These are phyloP conservation scores for Seladonia tumulorum DNA, from an alignment of 2,888 invertebrate genomes.

Conservation along the genomic window DNA sequence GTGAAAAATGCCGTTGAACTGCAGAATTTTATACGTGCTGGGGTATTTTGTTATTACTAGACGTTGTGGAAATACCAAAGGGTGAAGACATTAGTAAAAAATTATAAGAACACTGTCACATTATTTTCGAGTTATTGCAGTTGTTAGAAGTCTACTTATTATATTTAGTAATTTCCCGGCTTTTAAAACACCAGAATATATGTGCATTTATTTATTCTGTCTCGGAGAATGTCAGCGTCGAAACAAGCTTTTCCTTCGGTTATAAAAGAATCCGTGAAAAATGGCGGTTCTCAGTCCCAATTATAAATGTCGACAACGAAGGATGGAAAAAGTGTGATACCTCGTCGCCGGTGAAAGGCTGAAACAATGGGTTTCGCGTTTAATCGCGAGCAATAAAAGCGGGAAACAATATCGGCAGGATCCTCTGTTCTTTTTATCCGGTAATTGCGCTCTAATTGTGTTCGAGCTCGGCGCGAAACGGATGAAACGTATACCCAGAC, in stretches of 20 bases:
- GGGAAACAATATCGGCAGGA: conserved; percentile 37
- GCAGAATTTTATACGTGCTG: too few species aligned
- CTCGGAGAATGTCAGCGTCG: too few species aligned
- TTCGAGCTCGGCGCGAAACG: conserved; percentile 22
- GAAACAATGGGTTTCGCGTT: background rate
- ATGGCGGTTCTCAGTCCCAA: background rate
- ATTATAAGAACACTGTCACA: too few species aligned
- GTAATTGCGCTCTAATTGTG: conserved; percentile 49
- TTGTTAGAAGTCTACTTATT: too few species aligned
- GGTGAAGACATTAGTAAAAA: too few species aligned
- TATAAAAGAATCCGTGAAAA: background rate
- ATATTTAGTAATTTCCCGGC: too few species aligned
- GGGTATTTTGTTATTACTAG: too few species aligned
- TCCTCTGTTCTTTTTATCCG: conserved; percentile 24
- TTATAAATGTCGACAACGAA: background rate
- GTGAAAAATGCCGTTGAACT: too few species aligned
- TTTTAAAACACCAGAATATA: too few species aligned
- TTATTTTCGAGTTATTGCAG: too few species aligned
- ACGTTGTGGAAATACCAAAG: too few species aligned
- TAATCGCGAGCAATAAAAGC: conserved; percentile 30
- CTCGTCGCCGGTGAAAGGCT: background rate
- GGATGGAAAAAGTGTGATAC: background rate
- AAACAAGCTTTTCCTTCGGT: background rate
- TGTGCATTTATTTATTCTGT: background rate
- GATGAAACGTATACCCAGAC: conserved; percentile 19